Evolutionary conservation across 2,113 vertebrate species (phyloP).

Genomic region (Hassar affinis): DNA sequence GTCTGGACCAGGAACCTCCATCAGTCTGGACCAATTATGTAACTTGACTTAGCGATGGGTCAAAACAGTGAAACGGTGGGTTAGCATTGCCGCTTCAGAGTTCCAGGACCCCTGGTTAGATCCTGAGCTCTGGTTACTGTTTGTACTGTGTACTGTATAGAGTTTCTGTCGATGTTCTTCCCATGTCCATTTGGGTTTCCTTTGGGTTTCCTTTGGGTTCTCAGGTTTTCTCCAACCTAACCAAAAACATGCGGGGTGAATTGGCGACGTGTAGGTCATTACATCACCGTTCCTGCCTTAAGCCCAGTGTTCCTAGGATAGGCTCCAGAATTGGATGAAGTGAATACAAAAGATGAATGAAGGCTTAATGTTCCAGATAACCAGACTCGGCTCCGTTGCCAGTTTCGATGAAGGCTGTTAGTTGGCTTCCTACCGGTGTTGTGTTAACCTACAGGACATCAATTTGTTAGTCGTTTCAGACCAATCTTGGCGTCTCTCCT

Average conservation of each 20-base stretch:
- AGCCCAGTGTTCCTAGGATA: neutral
- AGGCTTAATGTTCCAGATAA: neutral
- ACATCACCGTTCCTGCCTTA: neutral
- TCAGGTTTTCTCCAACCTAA: neutral
- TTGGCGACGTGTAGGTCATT: no score
- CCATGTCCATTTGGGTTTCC: neutral
- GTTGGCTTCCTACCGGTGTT: neutral
- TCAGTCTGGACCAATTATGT: slow-evolving; percentile 5
- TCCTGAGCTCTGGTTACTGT: neutral
- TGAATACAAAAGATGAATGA: neutral
- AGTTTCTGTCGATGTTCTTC: neutral
- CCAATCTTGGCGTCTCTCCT: neutral
- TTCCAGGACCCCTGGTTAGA: neutral
- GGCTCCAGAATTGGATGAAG: neutral
- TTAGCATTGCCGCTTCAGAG: neutral
- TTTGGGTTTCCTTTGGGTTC: neutral
- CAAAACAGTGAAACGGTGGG: neutral
- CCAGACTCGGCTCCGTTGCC: neutral
- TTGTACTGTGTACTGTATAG: neutral
- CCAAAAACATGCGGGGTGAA: neutral
- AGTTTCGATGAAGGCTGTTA: neutral
- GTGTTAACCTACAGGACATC: neutral
- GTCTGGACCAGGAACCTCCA: neutral
- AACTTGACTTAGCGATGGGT: neutral
- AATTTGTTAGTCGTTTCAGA: neutral